Evolutionary conservation across 2,113 vertebrate genomes (phyloP).

Genomic region (Oryctolagus cuniculus): mOryCun1.1 NC_091447.1:8240001-8240500

Average conservation of each 20-base stretch:
- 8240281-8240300: not conserved
- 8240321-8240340: too few relatives aligned
- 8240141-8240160: not conserved
- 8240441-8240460: too few relatives aligned
- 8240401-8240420: too few relatives aligned
- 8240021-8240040: too few relatives aligned
- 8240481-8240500: too few relatives aligned
- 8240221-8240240: not conserved
- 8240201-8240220: not conserved
- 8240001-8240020: too few relatives aligned
- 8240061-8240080: not conserved
- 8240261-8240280: not conserved
- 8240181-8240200: not conserved
- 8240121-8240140: not conserved
- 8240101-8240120: not conserved
- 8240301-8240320: too few relatives aligned
- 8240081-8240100: not conserved
- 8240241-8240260: not conserved
- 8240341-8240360: too few relatives aligned
- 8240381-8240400: too few relatives aligned
- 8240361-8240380: too few relatives aligned
- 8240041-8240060: not conserved
- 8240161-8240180: not conserved
- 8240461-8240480: too few relatives aligned
- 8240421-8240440: too few relatives aligned